Conservation (phyloP, 2,888 invertebrate genomes). For the Elysia crispata region DNA sequence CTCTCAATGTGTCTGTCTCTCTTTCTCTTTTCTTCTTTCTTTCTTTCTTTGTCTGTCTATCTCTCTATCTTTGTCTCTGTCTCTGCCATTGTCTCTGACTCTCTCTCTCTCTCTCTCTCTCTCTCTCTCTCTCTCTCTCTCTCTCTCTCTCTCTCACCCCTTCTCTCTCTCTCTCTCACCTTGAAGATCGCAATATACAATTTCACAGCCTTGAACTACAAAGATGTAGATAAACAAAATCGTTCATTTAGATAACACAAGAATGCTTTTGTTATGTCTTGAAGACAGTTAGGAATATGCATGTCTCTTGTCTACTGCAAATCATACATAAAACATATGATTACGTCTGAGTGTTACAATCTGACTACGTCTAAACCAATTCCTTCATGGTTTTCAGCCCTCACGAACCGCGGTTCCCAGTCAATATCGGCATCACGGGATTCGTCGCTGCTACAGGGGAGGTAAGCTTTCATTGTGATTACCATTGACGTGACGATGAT, state of each 20-base stretch:
- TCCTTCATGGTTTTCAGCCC: conserved; percentile 56
- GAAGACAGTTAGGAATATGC: too few species aligned
- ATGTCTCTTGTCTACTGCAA: too few species aligned
- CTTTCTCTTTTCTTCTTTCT: too few species aligned
- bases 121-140: conserved; percentile 27
- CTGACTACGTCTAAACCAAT: too few species aligned
- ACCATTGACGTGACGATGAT: too few species aligned
- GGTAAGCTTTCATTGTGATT: conserved; percentile 81
- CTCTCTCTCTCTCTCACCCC: neutral
- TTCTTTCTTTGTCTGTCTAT: too few species aligned
- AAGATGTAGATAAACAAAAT: too few species aligned
- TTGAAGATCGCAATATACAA: neutral
- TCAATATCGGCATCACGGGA: conserved; percentile 96
- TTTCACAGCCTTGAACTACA: neutral
- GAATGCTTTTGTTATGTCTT: too few species aligned
- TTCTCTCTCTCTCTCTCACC: conserved; percentile 1
- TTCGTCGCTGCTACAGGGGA: conserved; percentile 96
- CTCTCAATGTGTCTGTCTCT: too few species aligned
- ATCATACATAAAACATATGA: neutral
- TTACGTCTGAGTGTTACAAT: neutral
- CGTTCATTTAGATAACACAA: too few species aligned
- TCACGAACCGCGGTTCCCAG: conserved; percentile 86
- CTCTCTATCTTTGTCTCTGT: conserved; percentile 22
- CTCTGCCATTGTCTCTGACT: conserved; percentile 23
- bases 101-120: conserved; percentile 37